These are phyloP conservation scores for Melanotaenia boesemani DNA, from an alignment of 2,797 vertebrate species.

Conservation along the genomic window DNA sequence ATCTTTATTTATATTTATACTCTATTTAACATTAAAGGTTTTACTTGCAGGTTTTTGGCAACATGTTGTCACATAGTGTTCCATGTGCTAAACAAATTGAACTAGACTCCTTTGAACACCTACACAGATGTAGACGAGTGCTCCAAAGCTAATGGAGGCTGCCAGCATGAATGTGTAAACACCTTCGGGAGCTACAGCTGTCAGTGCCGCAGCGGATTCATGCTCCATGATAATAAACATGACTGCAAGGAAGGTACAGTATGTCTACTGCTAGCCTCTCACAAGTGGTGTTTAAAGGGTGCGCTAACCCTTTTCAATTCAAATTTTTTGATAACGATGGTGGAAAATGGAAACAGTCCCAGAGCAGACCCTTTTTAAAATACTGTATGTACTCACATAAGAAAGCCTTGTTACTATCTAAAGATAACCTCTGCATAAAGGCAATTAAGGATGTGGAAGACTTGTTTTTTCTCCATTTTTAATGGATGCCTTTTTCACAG, in stretches of 20 bases:
- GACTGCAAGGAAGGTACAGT: conserved; percentile 97
- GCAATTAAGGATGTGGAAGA: background rate
- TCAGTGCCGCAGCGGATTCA: conserved; percentile 93
- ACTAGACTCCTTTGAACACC: conserved; percentile 24
- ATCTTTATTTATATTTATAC: too few relatives aligned
- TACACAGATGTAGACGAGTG: conserved; percentile 95
- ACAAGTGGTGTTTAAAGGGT: background rate
- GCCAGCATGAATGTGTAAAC: conserved; percentile 97
- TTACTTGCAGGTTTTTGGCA: too few relatives aligned
- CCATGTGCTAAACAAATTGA: background rate
- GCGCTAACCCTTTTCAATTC: background rate
- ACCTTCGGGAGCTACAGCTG: conserved; percentile 97
- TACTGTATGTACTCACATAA: background rate
- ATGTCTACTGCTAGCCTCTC: background rate
- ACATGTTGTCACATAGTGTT: background rate
- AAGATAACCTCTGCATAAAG: conserved; percentile 1
- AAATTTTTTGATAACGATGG: background rate
- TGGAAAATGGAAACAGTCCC: background rate
- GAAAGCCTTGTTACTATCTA: background rate
- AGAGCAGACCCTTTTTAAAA: background rate
- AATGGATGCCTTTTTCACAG: background rate
- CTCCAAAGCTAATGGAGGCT: conserved; percentile 94
- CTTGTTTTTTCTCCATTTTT: conserved; percentile 4
- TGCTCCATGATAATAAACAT: conserved; percentile 93
- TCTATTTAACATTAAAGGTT: too few relatives aligned